Evolutionary conservation across 2,113 vertebrate genomes (phyloP).

Genomic region (Sardina pilchardus): DNA sequence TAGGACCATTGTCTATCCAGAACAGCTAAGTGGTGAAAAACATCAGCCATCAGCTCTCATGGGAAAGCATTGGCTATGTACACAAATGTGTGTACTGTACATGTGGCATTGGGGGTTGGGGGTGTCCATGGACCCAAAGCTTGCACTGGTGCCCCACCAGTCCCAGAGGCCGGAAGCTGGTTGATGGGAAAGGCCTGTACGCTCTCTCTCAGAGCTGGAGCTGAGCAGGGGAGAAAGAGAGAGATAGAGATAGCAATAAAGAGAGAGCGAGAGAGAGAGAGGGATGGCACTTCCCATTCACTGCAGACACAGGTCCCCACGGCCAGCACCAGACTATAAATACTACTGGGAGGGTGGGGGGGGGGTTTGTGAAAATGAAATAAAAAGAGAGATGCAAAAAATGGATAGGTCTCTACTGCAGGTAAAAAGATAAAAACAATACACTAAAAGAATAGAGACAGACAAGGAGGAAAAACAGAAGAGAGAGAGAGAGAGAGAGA

Average conservation of each 20-base stretch:
- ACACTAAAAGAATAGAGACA: no score
- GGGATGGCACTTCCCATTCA: neutral
- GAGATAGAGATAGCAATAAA: neutral
- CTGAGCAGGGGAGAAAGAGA: neutral
- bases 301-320: neutral
- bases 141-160: neutral
- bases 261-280: slow-evolving; percentile 9
- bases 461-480: neutral
- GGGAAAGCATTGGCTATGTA: neutral
- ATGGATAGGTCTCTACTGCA: no score
- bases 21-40: neutral
- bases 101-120: neutral
- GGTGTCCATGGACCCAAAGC: neutral
- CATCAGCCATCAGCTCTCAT: neutral
- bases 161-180: neutral
- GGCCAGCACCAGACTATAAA: neutral
- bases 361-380: neutral
- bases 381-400: neutral
- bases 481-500: neutral
- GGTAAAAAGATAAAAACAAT: no score
- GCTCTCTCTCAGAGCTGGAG: neutral
- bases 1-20: neutral
- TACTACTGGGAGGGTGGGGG: neutral
- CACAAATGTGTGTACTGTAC: neutral
- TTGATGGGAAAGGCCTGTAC: neutral